These are phyloP conservation scores for Sthenelais limicola DNA, from an alignment of 2,888 invertebrate genomes.

Conservation along the genomic window DNA sequence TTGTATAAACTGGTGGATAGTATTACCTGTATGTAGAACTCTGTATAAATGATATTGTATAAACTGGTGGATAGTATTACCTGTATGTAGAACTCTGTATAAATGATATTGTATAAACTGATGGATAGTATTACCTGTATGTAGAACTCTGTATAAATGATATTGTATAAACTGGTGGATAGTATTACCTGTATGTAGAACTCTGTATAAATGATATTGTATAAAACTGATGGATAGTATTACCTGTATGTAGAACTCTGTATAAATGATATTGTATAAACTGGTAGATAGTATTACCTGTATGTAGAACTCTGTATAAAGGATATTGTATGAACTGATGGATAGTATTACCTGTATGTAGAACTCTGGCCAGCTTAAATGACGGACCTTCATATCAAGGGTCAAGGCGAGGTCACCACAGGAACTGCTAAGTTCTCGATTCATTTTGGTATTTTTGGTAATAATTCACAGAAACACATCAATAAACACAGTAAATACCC, in stretches of 20 bases:
- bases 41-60: too few species aligned
- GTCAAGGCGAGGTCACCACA: conserved; percentile 13
- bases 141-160: background rate
- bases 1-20: too few species aligned
- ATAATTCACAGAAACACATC: too few species aligned
- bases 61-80: too few species aligned
- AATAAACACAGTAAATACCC: too few species aligned
- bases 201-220: background rate
- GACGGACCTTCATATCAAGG: conserved; percentile 14
- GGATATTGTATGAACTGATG: background rate
- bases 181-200: too few species aligned
- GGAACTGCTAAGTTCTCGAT: background rate
- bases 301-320: background rate
- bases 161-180: background rate
- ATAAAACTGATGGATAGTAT: background rate
- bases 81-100: too few species aligned
- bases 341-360: conserved; percentile 7
- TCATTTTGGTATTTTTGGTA: too few species aligned
- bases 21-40: too few species aligned
- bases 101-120: too few species aligned
- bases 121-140: too few species aligned
- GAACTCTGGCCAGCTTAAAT: conserved; percentile 28
- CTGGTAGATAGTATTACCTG: background rate
- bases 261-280: background rate
- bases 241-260: background rate